Evolutionary conservation across 2,888 invertebrate genomes (phyloP).

Genomic region (Drosophila austrosaltans): DNA sequence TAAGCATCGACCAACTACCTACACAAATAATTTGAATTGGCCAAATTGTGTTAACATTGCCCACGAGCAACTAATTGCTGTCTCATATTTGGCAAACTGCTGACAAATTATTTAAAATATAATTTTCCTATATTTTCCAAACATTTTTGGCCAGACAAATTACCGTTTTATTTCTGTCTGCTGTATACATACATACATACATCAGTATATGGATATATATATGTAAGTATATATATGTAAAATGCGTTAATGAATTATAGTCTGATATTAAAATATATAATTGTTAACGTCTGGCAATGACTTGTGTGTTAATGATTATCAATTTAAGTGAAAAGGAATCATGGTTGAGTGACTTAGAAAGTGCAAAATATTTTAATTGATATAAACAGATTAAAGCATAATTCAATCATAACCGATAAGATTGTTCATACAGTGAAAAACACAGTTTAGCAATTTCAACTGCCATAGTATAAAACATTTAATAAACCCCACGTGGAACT

Average conservation of each 20-base stretch:
- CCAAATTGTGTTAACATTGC: slow-evolving; percentile 49
- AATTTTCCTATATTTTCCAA: slow-evolving; percentile 15
- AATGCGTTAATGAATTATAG: slow-evolving; percentile 66
- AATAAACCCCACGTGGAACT: no score
- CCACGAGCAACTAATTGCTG: slow-evolving; percentile 76
- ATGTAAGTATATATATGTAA: slow-evolving; percentile 6
- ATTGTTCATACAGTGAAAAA: no score
- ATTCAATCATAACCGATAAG: not conserved
- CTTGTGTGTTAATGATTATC: slow-evolving; percentile 32
- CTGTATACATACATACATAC: not conserved
- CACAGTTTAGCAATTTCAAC: no score
- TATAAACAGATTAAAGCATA: not conserved
- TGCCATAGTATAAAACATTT: no score
- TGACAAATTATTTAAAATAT: slow-evolving; percentile 80
- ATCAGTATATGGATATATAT: no score
- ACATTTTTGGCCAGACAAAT: slow-evolving; percentile 40
- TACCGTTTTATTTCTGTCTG: slow-evolving; percentile 37
- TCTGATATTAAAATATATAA: slow-evolving; percentile 37
- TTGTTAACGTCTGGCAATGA: slow-evolving; percentile 18
- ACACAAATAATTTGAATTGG: slow-evolving; percentile 47
- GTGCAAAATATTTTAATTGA: not conserved
- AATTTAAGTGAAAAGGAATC: not conserved
- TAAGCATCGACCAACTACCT: slow-evolving; percentile 52
- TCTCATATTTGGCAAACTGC: slow-evolving; percentile 74
- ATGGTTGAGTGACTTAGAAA: not conserved